phyloP scores from a whole-genome alignment of 2,797 vertebrate species.

The Anas capensis region DNA sequence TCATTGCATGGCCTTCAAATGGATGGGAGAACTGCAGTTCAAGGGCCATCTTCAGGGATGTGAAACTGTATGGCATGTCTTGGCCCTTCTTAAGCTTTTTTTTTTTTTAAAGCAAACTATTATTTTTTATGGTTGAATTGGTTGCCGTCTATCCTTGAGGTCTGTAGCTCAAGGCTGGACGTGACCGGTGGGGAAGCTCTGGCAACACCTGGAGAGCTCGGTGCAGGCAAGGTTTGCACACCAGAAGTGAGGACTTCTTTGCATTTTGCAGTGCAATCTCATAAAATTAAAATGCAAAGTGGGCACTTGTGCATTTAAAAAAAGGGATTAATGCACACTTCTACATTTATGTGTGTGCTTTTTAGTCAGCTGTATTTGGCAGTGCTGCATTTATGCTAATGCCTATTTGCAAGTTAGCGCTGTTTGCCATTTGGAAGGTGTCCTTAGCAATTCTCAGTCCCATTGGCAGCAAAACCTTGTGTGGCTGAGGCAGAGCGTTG shows the following conservation, averaged over 20 bases:
- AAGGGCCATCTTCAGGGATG: background rate
- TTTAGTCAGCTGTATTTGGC: background rate
- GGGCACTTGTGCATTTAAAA: background rate
- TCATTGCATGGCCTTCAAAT: rapidly evolving
- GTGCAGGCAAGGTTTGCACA: background rate
- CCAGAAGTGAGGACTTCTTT: background rate
- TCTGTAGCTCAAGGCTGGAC: background rate
- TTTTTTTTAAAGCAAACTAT: background rate
- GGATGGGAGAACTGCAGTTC: background rate
- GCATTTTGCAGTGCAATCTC: background rate
- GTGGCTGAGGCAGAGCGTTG: background rate
- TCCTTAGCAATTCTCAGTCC: background rate
- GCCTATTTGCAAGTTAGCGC: background rate
- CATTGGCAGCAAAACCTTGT: background rate
- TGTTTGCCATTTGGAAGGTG: conserved; percentile 47
- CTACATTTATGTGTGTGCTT: background rate
- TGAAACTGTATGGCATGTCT: background rate
- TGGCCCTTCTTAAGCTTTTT: background rate
- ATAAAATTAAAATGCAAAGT: conserved; percentile 13
- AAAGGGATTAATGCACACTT: background rate
- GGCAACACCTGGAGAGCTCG: background rate
- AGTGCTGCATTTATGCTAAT: background rate
- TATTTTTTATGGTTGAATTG: too few relatives aligned
- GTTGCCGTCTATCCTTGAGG: background rate
- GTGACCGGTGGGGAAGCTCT: rapidly evolving